Conservation (phyloP, 2,113 vertebrate species). For the Dunckerocampus dactyliophorus region DNA sequence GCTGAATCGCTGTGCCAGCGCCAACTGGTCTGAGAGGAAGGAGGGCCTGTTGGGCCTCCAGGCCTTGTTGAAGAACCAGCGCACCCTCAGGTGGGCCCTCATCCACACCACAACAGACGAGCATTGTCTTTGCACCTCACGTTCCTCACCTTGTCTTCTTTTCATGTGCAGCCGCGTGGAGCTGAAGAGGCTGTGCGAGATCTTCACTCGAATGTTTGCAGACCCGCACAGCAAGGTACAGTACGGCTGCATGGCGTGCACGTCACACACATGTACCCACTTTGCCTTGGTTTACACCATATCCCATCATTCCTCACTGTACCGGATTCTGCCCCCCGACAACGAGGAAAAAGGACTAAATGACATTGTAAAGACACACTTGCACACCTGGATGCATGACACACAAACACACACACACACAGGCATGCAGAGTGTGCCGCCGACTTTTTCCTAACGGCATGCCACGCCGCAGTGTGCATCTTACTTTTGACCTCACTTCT, state of each 20-base stretch:
- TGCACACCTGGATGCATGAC: conserved; percentile 7
- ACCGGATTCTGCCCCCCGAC: conserved; percentile 70
- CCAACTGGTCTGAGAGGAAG: conserved; percentile 97
- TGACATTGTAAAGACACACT: conserved; percentile 5
- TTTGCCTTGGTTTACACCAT: conserved; percentile 36
- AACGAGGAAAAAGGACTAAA: neutral
- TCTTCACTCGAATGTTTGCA: conserved; percentile 98
- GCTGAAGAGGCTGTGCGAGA: conserved; percentile 96
- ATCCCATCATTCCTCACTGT: conserved; percentile 56
- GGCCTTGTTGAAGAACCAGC: conserved; percentile 89
- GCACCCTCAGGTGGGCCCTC: conserved; percentile 81
- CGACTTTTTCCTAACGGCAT: conserved; percentile 66
- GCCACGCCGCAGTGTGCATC: conserved; percentile 51
- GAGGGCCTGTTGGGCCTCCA: conserved; percentile 92
- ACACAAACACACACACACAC: conserved; percentile 30
- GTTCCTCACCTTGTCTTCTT: conserved; percentile 7
- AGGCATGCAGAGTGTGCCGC: conserved; percentile 60
- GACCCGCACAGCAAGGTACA: conserved; percentile 98
- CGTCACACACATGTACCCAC: conserved; percentile 4
- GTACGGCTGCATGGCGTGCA: conserved; percentile 39
- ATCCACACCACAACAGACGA: neutral
- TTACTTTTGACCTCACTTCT: conserved; percentile 53
- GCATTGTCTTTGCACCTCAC: neutral
- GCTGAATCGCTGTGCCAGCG: conserved; percentile 91
- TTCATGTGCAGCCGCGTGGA: conserved; percentile 85